phyloP scores from a whole-genome alignment of 2,113 vertebrate species.

The Alces alces region DNA sequence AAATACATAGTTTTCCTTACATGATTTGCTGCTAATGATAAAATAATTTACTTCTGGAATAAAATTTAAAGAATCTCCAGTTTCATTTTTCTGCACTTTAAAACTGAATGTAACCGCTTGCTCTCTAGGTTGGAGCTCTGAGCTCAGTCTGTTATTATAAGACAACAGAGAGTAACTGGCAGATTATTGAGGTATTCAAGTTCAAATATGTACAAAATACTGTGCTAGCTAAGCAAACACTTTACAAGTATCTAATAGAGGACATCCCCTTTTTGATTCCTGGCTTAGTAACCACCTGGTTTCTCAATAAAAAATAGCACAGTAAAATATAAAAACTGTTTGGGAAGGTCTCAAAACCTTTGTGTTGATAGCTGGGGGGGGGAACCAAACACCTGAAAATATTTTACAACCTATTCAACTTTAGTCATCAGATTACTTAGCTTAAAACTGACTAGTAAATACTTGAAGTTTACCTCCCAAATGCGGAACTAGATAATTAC shows the following conservation, averaged over 20 bases:
- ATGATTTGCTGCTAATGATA: neutral
- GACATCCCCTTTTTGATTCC: neutral
- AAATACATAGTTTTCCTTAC: neutral
- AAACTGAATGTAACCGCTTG: neutral
- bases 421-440: conserved; percentile 18
- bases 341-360: neutral
- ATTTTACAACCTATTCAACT: neutral
- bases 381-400: neutral
- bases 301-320: neutral
- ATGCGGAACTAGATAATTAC: neutral
- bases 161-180: neutral
- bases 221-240: neutral
- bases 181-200: neutral
- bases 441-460: neutral
- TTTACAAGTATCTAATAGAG: neutral
- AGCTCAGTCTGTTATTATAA: neutral
- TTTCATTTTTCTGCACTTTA: neutral
- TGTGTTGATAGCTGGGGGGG: neutral
- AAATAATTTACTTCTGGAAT: neutral
- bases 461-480: conserved; percentile 29
- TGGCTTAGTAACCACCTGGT: neutral
- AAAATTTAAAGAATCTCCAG: neutral
- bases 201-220: conserved; percentile 30
- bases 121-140: neutral
- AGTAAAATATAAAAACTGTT: neutral